These are phyloP conservation scores for Drosophila putrida DNA, from an alignment of 2,888 invertebrate species.

Conservation along the genomic window DNA sequence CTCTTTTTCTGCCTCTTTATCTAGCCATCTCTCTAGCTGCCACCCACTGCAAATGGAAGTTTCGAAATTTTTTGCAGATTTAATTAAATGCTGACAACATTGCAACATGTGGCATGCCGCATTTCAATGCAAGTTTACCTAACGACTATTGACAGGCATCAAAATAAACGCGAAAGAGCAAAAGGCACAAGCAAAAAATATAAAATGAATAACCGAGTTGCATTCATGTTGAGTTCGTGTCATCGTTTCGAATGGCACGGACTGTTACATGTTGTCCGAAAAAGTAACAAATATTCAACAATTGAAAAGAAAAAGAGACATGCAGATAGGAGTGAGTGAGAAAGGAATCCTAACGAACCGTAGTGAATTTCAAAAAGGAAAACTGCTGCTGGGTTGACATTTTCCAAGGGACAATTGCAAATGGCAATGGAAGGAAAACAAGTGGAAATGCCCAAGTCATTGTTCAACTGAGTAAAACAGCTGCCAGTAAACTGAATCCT, in stretches of 20 bases:
- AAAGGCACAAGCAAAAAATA: slow-evolving; percentile 2
- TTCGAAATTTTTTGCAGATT: slow-evolving; percentile 35
- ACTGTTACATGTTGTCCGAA: slow-evolving; percentile 47
- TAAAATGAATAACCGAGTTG: slow-evolving; percentile 14
- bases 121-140: slow-evolving; percentile 58
- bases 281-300: slow-evolving; percentile 39
- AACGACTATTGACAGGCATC: slow-evolving; percentile 63
- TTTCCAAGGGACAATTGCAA: slow-evolving; percentile 62
- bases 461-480: slow-evolving; percentile 57
- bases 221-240: slow-evolving; percentile 6
- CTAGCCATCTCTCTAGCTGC: not conserved
- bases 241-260: not conserved
- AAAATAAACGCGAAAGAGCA: slow-evolving; percentile 45
- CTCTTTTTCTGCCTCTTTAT: not conserved
- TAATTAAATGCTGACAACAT: slow-evolving; percentile 64
- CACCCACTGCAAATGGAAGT: not conserved
- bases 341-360: slow-evolving; percentile 51
- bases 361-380: slow-evolving; percentile 51
- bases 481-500: slow-evolving; percentile 45
- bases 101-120: slow-evolving; percentile 64
- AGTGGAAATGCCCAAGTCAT: slow-evolving; percentile 64
- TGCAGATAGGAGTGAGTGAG: not conserved
- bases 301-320: slow-evolving; percentile 20
- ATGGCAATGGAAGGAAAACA: slow-evolving; percentile 46
- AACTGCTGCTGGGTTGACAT: slow-evolving; percentile 48